Evolutionary conservation across 92 coral and sea anemone species (phyloP).

Genomic region (Montipora capitata): DNA sequence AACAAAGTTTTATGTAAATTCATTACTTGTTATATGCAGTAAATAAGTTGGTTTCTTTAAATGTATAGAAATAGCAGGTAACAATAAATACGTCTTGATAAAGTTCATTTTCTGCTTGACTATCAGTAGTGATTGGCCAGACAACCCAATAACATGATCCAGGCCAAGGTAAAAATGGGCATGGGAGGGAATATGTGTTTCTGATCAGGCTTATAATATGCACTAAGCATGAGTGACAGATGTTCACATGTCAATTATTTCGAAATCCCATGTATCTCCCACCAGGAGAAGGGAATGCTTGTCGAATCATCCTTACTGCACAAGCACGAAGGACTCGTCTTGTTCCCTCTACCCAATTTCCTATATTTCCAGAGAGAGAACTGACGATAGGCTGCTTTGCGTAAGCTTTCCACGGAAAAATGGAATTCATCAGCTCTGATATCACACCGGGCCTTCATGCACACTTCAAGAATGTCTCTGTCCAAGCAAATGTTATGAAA

Average conservation of each 20-base stretch:
- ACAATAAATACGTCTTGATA: too few species aligned
- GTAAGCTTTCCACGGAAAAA: conserved; percentile 30
- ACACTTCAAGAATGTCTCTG: conserved; percentile 33
- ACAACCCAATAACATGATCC: too few species aligned
- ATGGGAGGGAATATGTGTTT: too few species aligned
- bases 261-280: conserved; percentile 42
- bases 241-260: not conserved
- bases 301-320: conserved; percentile 32
- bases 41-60: too few species aligned
- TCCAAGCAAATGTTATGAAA: conserved; percentile 49
- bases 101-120: too few species aligned
- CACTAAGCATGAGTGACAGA: not conserved
- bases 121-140: too few species aligned
- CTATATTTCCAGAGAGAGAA: conserved; percentile 31
- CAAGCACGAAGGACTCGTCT: conserved; percentile 42
- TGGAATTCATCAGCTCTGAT: conserved; percentile 38
- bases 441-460: not conserved
- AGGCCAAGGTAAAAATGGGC: too few species aligned
- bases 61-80: too few species aligned
- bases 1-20: too few species aligned
- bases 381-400: conserved; percentile 15
- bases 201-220: too few species aligned
- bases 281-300: conserved; percentile 43
- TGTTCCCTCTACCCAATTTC: conserved; percentile 21
- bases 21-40: too few species aligned